Percentiles rank a stretch among this genome's conserved stretches.
Evolutionary conservation across 1,140 invertebrate species (phyloP).

Genomic region (Nomia melanderi): DNA sequence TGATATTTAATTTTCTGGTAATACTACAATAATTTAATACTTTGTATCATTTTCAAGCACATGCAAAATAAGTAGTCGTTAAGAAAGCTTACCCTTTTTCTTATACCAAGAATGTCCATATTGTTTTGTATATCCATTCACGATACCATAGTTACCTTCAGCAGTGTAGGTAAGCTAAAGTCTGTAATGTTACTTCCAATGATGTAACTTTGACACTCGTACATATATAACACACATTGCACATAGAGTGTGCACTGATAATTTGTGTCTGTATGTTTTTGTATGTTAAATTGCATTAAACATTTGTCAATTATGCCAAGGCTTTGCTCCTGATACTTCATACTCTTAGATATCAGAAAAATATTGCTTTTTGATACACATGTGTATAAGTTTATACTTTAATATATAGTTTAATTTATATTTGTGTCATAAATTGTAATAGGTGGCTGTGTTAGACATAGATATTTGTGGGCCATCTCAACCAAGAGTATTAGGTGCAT

Average conservation of each 20-base stretch:
- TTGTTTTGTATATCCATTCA: slow-evolving; percentile 78
- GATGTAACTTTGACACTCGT: no score
- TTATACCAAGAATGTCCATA: slow-evolving; percentile 74
- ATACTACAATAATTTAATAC: neutral
- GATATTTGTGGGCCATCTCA: slow-evolving; percentile 96
- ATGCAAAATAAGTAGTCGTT: neutral
- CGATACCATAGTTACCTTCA: slow-evolving; percentile 41
- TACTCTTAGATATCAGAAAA: neutral
- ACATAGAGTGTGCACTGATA: no score
- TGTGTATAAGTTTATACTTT: neutral
- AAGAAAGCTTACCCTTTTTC: slow-evolving; percentile 72
- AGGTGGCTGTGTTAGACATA: slow-evolving; percentile 94
- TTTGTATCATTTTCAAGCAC: neutral
- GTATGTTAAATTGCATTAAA: no score
- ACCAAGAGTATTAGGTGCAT: slow-evolving; percentile 86
- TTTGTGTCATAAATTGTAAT: neutral
- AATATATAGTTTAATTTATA: neutral
- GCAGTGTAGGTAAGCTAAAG: neutral
- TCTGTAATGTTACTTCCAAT: slow-evolving; percentile 45
- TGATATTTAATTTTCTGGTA: neutral
- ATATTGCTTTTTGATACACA: slow-evolving; percentile 3
- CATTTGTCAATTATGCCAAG: no score
- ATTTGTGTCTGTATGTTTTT: no score
- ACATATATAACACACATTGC: no score
- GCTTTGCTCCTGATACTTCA: no score